phyloP scores from a whole-genome alignment of 2,888 invertebrate genomes.

The Hirtodrosophila confusa region DNA sequence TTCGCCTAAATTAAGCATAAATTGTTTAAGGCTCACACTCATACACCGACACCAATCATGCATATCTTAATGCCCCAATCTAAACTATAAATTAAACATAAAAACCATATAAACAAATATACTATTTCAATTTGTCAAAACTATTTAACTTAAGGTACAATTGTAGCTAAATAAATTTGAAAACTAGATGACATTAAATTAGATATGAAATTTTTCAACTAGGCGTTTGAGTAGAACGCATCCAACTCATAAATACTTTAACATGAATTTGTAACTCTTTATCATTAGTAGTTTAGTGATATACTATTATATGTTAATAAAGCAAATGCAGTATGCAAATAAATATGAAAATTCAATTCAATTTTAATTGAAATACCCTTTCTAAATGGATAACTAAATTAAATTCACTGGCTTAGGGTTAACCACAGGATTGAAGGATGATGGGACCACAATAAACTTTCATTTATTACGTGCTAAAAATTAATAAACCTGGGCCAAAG shows the following conservation, averaged over 20 bases:
- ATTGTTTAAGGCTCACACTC: slow-evolving; percentile 27
- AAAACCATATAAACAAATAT: slow-evolving; percentile 7
- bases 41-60: slow-evolving; percentile 41
- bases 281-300: slow-evolving; percentile 78
- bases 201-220: slow-evolving; percentile 65
- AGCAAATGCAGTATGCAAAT: slow-evolving; percentile 41
- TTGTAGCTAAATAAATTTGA: slow-evolving; percentile 68
- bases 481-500: slow-evolving; percentile 54
- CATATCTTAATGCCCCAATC: slow-evolving; percentile 66
- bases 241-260: slow-evolving; percentile 48
- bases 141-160: slow-evolving; percentile 66
- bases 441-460: slow-evolving; percentile 48
- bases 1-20: slow-evolving; percentile 54
- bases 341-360: slow-evolving; percentile 27
- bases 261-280: slow-evolving; percentile 74
- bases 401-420: slow-evolving; percentile 31
- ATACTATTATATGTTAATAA: slow-evolving; percentile 64
- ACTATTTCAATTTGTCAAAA: slow-evolving; percentile 53
- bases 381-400: background rate
- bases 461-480: slow-evolving; percentile 78
- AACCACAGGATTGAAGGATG: slow-evolving; percentile 16
- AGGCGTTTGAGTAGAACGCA: slow-evolving; percentile 16
- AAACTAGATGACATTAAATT: slow-evolving; percentile 31
- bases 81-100: slow-evolving; percentile 9
- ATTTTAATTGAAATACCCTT: slow-evolving; percentile 23